These are phyloP conservation scores for Coleophora deauratella DNA, from an alignment of 2,888 invertebrate genomes.

Conservation along the genomic window DNA sequence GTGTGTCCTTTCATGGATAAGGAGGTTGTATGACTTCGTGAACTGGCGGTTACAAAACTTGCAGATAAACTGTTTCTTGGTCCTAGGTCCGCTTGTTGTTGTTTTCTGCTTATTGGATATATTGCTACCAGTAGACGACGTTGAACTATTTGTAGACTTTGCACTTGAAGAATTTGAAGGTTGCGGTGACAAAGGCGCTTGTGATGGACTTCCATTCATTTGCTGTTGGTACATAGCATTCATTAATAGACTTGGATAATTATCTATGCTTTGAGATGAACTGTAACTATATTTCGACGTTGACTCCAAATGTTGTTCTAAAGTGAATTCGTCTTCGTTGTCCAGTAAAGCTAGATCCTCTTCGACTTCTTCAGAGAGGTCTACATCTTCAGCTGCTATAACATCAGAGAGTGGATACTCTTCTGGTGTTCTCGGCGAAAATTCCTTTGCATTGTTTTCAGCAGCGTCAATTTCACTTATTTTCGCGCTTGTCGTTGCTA, in stretches of 20 bases:
- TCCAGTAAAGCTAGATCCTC: slow-evolving; percentile 84
- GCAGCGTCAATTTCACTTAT: slow-evolving; percentile 60
- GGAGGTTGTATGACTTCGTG: slow-evolving; percentile 97
- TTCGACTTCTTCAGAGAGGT: slow-evolving; percentile 81
- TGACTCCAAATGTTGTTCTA: slow-evolving; percentile 70
- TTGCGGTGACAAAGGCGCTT: slow-evolving; percentile 59
- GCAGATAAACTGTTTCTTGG: slow-evolving; percentile 99
- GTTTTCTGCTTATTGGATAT: slow-evolving; percentile 65
- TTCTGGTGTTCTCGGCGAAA: slow-evolving; percentile 64
- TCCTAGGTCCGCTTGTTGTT: slow-evolving; percentile 80
- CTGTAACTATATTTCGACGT: slow-evolving; percentile 59
- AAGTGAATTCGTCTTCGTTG: slow-evolving; percentile 81
- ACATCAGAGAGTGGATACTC: slow-evolving; percentile 66
- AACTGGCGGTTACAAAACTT: slow-evolving; percentile 98
- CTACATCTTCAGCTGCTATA: slow-evolving; percentile 76
- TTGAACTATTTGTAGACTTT: slow-evolving; percentile 62
- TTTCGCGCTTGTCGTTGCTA: slow-evolving; percentile 73
- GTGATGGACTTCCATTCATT: slow-evolving; percentile 62
- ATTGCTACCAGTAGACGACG: slow-evolving; percentile 58
- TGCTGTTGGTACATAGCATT: slow-evolving; percentile 78
- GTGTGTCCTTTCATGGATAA: slow-evolving; percentile 98
- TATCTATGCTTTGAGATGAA: slow-evolving; percentile 76
- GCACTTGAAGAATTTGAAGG: slow-evolving; percentile 54
- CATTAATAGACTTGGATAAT: slow-evolving; percentile 81
- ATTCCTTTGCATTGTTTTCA: slow-evolving; percentile 48